Conservation (phyloP, 2,113 vertebrate species). For the Petaurus breviceps region DNA sequence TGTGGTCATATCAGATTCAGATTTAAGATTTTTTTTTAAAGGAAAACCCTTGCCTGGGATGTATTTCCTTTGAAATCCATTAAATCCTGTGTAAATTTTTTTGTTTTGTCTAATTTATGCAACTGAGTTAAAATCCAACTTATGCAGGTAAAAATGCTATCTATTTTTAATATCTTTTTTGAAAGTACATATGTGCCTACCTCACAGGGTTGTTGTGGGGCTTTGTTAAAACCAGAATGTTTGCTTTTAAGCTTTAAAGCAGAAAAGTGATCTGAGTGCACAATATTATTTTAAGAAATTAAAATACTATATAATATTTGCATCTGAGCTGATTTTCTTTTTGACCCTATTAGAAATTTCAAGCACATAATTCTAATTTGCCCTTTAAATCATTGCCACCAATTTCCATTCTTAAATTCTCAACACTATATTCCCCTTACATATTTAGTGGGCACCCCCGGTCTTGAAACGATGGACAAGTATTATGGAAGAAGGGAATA, state of each 20-base stretch:
- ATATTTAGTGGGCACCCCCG: conserved; percentile 23
- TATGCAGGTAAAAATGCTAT: not conserved
- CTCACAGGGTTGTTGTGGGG: not conserved
- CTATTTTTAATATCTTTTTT: conserved; percentile 37
- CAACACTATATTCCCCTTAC: not conserved
- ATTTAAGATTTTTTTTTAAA: conserved; percentile 23
- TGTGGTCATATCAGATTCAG: not conserved
- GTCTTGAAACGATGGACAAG: not conserved
- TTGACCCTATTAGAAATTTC: conserved; percentile 34
- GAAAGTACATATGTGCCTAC: conserved; percentile 14
- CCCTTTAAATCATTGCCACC: not conserved
- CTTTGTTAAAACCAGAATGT: conserved; percentile 19
- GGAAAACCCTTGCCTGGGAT: conserved; percentile 19
- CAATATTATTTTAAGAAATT: conserved; percentile 27
- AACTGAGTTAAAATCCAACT: not conserved
- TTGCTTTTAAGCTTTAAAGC: conserved; percentile 24
- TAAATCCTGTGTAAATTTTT: not conserved
- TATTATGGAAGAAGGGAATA: not conserved
- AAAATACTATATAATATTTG: not conserved
- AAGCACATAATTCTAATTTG: not conserved
- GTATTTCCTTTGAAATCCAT: not conserved
- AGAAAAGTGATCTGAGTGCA: conserved; percentile 1
- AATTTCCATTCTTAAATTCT: conserved; percentile 25
- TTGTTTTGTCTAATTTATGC: conserved; percentile 19
- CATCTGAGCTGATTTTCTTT: not conserved